Evolutionary conservation across 1,140 invertebrate genomes (phyloP), one percentile per base, ranked within the genome.

Genomic region (Procambarus virginalis): DNA sequence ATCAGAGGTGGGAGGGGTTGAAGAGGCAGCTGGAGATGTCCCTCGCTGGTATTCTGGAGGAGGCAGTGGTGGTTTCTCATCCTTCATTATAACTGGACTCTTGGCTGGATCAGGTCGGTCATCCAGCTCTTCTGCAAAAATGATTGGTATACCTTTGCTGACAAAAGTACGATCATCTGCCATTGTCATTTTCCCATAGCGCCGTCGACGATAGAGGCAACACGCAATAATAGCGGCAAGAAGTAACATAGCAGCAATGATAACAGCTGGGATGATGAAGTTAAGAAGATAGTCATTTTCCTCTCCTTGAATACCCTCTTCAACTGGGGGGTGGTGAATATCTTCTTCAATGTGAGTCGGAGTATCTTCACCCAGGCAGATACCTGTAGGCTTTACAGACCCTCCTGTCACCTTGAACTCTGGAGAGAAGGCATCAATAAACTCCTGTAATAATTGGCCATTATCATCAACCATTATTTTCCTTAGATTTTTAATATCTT

Each of bases 111-210:
- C 93, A 93, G 97, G 97, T 2, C 96, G 97, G 93, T 99, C 98
- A 92, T 98, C 97, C 17, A 98, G 94, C 93, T 99, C 98, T 94
- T 99, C 98, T 93, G 94, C 93, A 94, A 99, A 98, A 92, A 99
- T 99, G 8, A 99, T 97, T 1, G 98, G 98, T 92, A 98, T 97
- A 76, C 97, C 97, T 94, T 98, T 98, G 91, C 96, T 97, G 10
- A 97, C 95, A 94, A 98, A 98, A 17, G 94, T 94, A 92, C 94
- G 95, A 92, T 93, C 92, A 93, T 94, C 96, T 94, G 94, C 96
- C 80, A 97, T 94, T 92, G 96, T 96, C 96, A 97, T 96, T 93
- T 97, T 97, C 0, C 96, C 97, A 88, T 97, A 97, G 49, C 97
- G 95, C 90, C 96, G 96, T 64, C 90, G 89, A 91, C 97, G 95